Evolutionary conservation across 1,140 invertebrate species (phyloP).

Genomic region (Macrocentrus cingulum): DNA sequence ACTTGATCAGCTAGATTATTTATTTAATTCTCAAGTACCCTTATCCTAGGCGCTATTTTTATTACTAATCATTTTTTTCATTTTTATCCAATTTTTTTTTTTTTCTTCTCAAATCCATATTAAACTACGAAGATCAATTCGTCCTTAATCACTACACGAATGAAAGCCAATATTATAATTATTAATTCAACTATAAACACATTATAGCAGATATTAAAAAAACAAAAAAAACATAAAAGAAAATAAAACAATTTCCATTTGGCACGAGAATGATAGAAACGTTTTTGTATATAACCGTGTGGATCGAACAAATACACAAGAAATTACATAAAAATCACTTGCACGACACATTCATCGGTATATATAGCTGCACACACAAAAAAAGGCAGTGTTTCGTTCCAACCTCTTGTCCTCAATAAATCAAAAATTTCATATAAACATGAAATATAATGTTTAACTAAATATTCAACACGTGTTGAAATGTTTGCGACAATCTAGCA

Average conservation of each 20-base stretch:
- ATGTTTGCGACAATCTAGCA: too few relatives aligned
- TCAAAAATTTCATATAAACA: not conserved
- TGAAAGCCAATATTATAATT: not conserved
- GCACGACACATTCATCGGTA: conserved; percentile 13
- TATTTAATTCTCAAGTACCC: conserved; percentile 11
- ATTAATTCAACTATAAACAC: not conserved
- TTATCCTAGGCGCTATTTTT: conserved; percentile 1
- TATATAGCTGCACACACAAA: not conserved
- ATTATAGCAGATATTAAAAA: too few relatives aligned
- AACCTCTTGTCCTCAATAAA: not conserved
- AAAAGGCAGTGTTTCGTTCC: not conserved
- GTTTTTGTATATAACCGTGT: too few relatives aligned
- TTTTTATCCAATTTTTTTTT: too few relatives aligned
- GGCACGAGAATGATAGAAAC: not conserved
- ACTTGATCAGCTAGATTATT: conserved; percentile 16
- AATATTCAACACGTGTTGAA: too few relatives aligned
- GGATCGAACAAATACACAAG: conserved; percentile 1
- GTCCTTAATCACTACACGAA: not conserved
- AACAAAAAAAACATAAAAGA: too few relatives aligned
- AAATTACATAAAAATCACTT: conserved; percentile 1
- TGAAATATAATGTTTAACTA: not conserved
- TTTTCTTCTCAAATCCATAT: conserved; percentile 10
- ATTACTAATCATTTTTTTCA: conserved; percentile 13
- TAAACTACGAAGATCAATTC: conserved; percentile 10
- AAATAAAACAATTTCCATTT: not conserved